Evolutionary conservation across 2,797 vertebrate genomes (phyloP).

Genomic region (Rhinatrema bivittatum): DNA sequence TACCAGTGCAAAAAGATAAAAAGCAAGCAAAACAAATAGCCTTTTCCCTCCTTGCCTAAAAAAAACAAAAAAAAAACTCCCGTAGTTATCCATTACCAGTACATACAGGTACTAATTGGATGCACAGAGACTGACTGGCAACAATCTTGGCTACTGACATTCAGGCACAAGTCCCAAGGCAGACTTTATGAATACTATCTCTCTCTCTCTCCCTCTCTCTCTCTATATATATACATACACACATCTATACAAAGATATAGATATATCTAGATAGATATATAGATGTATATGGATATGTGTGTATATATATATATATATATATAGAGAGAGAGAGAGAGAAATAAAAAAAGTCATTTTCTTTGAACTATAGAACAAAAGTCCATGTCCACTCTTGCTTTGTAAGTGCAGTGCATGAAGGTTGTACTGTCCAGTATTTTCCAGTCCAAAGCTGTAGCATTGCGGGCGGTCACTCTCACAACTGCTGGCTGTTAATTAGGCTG

Average conservation of each 20-base stretch:
- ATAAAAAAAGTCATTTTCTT: slow-evolving; percentile 57
- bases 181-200: slow-evolving; percentile 25
- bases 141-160: fast-evolving
- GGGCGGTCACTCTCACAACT: slow-evolving; percentile 48
- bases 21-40: no score
- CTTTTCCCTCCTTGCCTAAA: slow-evolving; percentile 1
- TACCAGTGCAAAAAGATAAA: no score
- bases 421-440: neutral
- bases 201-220: no score
- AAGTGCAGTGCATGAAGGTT: neutral
- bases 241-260: no score
- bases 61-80: neutral
- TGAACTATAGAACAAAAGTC: slow-evolving; percentile 30
- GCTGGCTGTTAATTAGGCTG: slow-evolving; percentile 81
- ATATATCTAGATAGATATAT: no score
- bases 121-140: neutral
- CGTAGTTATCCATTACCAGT: neutral
- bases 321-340: no score
- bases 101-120: neutral
- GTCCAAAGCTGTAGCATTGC: neutral
- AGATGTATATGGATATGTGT: no score
- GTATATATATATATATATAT: no score
- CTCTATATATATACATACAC: no score
- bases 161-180: neutral
- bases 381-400: neutral